Conservation (phyloP, 2,113 vertebrate genomes). For the Phylloscopus trochiloides region DNA sequence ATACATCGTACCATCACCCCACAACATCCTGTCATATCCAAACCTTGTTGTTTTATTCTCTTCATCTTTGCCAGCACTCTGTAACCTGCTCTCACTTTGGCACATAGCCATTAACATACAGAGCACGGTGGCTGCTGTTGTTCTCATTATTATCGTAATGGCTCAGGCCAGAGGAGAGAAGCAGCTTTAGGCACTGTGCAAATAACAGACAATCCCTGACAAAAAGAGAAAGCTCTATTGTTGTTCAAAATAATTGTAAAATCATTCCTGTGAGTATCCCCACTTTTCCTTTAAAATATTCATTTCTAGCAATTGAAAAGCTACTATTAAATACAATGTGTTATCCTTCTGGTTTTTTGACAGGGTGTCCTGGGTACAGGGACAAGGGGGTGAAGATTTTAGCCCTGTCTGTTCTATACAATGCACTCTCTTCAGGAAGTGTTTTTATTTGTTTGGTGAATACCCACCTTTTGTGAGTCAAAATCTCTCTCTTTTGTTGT, state of each 20-base stretch:
- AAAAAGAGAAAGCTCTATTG: background rate
- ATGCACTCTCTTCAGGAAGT: background rate
- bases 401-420: background rate
- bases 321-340: background rate
- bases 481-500: background rate
- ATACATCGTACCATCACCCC: no score
- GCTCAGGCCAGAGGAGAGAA: background rate
- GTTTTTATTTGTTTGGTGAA: background rate
- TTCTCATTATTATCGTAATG: constrained; percentile 21
- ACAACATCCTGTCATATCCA: background rate
- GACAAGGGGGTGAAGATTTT: background rate
- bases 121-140: background rate
- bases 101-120: background rate
- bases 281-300: background rate
- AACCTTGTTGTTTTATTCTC: background rate
- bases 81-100: background rate
- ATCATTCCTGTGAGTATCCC: background rate
- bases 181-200: background rate
- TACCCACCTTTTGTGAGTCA: background rate
- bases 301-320: background rate
- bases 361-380: background rate
- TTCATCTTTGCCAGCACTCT: background rate
- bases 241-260: background rate
- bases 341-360: background rate
- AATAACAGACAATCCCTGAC: background rate